Percentiles rank a stretch among this genome's conserved stretches.
These are phyloP conservation scores for Horisme vitalbata DNA, from an alignment of 2,888 invertebrate species.

Conservation along the genomic window DNA sequence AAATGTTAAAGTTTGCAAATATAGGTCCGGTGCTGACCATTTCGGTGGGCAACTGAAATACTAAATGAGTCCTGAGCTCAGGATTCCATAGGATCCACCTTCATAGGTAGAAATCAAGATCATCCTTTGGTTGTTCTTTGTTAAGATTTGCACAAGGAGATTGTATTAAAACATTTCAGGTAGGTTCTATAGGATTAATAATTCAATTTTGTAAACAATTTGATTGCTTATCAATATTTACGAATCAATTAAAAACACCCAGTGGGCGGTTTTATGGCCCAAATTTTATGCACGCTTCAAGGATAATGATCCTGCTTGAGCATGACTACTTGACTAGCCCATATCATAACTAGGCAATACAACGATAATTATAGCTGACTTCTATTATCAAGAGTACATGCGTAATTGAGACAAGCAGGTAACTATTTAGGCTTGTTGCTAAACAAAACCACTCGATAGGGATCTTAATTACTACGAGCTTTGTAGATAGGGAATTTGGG, in stretches of 20 bases:
- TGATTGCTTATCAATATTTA: neutral
- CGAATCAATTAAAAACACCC: neutral
- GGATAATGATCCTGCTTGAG: constrained; percentile 23
- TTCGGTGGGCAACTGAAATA: too few relatives aligned
- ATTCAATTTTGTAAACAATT: neutral
- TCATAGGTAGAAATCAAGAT: too few relatives aligned
- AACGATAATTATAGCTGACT: constrained; percentile 28
- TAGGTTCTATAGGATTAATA: too few relatives aligned
- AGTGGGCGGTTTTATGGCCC: neutral
- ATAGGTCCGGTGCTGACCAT: too few relatives aligned
- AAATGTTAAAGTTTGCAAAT: too few relatives aligned
- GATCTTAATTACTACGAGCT: constrained; percentile 44
- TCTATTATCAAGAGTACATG: constrained; percentile 12
- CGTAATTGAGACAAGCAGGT: constrained; percentile 28
- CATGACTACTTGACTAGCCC: constrained; percentile 6
- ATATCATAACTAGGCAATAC: constrained; percentile 3
- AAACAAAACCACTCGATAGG: constrained; percentile 42
- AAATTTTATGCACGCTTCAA: constrained; percentile 15
- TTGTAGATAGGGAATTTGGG: constrained; percentile 42
- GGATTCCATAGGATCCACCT: too few relatives aligned
- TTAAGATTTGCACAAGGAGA: too few relatives aligned
- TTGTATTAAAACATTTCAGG: too few relatives aligned
- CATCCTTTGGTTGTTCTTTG: too few relatives aligned
- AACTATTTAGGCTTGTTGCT: constrained; percentile 37
- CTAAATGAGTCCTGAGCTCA: too few relatives aligned